Evolutionary conservation across 2,113 vertebrate species (phyloP), one percentile per base, ranked within the genome.

Genomic region (Varanus salvator): DNA sequence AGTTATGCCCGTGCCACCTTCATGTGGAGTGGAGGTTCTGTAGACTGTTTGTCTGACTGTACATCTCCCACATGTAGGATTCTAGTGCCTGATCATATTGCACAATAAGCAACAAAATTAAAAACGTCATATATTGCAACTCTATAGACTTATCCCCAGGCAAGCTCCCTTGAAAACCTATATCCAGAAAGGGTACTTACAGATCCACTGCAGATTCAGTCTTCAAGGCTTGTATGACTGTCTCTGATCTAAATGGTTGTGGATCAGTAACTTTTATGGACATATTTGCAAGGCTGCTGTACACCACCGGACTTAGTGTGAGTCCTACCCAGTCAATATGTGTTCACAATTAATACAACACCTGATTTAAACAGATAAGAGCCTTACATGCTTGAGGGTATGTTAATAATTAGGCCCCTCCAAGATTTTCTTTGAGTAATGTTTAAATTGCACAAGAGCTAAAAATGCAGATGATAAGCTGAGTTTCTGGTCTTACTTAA

Each of bases 311-410:
- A 64, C 60, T 64, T 82, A 7, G 25, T 3, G 38, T 27, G 48
- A 23, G 64, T 71, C 48, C 19, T 15, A 23, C 44, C 17, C 19
- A 52, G 21, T 34, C 25, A 54, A 38, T 71, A 72, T 83, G 15
- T 12, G 31, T 71, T 84, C 68, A 12, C 50, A 48, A 86, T 85
- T 64, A 75, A 21, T 29, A 90, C 84, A 92, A 89, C 85, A 91
- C 54, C 34, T 82, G 29, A 75, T 88, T 38, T 17, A 27, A 77
- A n/a, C 23, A 90, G 71, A 81, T 60, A 57, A 90, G 84, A 89
- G 48, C 52, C 69, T 52, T 76, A 1, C 92, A 77, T 89, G 68
- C 92, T 91, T 90, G 92, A 85, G 94, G 29, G 31, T 78, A 54
- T 78, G 38, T 17, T 92, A 87, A 69, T 80, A 76, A 75, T 64